phyloP scores from a whole-genome alignment of 1,140 invertebrate genomes.

The Melipona quadrifasciata region DNA sequence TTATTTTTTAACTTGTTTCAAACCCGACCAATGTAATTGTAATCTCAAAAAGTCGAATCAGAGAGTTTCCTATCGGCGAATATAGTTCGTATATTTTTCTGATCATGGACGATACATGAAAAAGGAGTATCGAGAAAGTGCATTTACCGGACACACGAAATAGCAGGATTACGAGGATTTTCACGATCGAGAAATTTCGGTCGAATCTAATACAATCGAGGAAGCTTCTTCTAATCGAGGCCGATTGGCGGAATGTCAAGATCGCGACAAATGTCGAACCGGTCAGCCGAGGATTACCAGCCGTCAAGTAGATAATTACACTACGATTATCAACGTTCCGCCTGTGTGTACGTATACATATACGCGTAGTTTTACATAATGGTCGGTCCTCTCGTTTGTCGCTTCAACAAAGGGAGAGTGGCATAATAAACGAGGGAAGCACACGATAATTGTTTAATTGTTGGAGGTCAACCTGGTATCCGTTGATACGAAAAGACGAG shows the following conservation, averaged over 20 bases:
- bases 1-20: no score
- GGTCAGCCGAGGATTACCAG: conserved; percentile 51
- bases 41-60: no score
- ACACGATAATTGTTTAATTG: conserved; percentile 55
- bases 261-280: conserved; percentile 55
- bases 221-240: background rate
- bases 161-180: background rate
- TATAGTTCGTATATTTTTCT: no score
- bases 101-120: background rate
- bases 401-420: conserved; percentile 9
- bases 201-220: background rate
- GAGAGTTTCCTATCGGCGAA: no score
- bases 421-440: conserved; percentile 44
- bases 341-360: background rate
- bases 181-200: background rate
- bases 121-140: background rate
- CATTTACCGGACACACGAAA: background rate
- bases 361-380: conserved; percentile 59
- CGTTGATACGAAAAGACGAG: background rate
- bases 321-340: conserved; percentile 65
- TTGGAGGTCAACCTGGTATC: conserved; percentile 18
- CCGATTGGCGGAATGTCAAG: conserved; percentile 68
- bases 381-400: conserved; percentile 43
- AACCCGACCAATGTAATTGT: no score
- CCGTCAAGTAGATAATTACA: conserved; percentile 72